A percentile compares a stretch with the other conserved stretches of the same genome.
Evolutionary conservation across 2,797 vertebrate species (phyloP).

Genomic region (Galaxias olidus): DNA sequence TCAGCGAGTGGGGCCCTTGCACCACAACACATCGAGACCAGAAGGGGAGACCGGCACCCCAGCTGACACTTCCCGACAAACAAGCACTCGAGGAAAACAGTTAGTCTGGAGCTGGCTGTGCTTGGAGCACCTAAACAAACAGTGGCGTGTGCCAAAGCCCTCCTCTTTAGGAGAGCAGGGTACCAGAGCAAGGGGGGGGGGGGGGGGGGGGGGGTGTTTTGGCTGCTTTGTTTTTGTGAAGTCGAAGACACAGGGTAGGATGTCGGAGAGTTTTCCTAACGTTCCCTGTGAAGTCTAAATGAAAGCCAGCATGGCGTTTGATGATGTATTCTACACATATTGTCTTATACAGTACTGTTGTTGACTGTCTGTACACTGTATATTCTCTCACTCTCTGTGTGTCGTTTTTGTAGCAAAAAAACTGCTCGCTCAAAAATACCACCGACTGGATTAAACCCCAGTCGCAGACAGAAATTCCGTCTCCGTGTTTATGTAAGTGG

Average conservation of each 20-base stretch:
- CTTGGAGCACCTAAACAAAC: not conserved
- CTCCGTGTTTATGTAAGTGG: not conserved
- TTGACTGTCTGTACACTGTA: not conserved
- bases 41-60: slow-evolving; percentile 25
- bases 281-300: not conserved
- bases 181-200: not conserved
- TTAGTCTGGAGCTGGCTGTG: slow-evolving; percentile 6
- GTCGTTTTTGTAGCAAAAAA: too few relatives aligned
- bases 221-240: not conserved
- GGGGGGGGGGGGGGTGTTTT: not conserved
- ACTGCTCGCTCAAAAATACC: too few relatives aligned
- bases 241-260: not conserved
- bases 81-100: slow-evolving; percentile 3
- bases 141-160: not conserved
- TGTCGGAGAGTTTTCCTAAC: not conserved
- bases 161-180: not conserved
- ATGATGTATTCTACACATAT: not conserved
- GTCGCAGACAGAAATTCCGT: not conserved
- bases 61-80: slow-evolving; percentile 11
- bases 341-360: not conserved
- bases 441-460: not conserved
- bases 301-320: not conserved
- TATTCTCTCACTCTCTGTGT: too few relatives aligned
- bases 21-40: slow-evolving; percentile 35
- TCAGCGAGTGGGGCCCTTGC: slow-evolving; percentile 27